Percentiles rank a stretch among this genome's conserved stretches.
Evolutionary conservation across 1,140 invertebrate species (phyloP).

Genomic region (Penaeus indicus): DNA sequence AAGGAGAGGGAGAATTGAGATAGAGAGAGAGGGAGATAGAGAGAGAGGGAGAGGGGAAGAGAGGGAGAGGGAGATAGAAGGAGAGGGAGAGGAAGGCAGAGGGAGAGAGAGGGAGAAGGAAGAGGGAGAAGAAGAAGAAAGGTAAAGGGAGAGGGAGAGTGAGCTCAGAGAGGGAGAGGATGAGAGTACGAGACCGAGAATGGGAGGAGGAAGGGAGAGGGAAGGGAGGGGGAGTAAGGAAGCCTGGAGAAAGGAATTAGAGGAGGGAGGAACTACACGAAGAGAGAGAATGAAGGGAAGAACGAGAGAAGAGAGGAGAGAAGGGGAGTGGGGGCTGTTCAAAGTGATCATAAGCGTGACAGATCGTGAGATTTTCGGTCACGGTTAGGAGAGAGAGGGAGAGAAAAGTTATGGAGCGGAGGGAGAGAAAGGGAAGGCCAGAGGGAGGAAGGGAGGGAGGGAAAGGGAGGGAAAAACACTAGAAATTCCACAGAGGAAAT

Average conservation of each 20-base stretch:
- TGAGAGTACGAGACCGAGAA: neutral
- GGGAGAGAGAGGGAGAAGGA: neutral
- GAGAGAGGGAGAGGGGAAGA: neutral
- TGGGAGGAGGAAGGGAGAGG: slow-evolving; percentile 26
- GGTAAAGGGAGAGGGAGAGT: neutral
- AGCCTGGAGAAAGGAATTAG: too few species aligned
- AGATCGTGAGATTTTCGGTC: too few species aligned
- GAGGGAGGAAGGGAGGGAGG: neutral
- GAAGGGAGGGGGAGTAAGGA: neutral
- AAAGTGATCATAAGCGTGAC: too few species aligned
- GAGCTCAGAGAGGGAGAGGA: neutral
- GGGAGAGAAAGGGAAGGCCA: neutral
- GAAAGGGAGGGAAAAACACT: too few species aligned
- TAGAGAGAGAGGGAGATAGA: too few species aligned
- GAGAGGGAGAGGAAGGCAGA: neutral
- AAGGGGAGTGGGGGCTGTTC: too few species aligned
- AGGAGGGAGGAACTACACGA: too few species aligned
- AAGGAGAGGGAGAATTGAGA: too few species aligned
- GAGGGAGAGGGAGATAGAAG: neutral
- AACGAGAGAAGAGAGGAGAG: too few species aligned
- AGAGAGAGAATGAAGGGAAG: too few species aligned
- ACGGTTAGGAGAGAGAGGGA: slow-evolving; percentile 17
- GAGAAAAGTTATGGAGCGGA: neutral
- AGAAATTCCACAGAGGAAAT: too few species aligned
- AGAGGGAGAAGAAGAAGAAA: slow-evolving; percentile 1